A percentile compares a stretch with the other conserved stretches of the same genome.
phyloP scores from a whole-genome alignment of 92 coral and sea anemone species.

The Chrysogorgia sp. region DNA sequence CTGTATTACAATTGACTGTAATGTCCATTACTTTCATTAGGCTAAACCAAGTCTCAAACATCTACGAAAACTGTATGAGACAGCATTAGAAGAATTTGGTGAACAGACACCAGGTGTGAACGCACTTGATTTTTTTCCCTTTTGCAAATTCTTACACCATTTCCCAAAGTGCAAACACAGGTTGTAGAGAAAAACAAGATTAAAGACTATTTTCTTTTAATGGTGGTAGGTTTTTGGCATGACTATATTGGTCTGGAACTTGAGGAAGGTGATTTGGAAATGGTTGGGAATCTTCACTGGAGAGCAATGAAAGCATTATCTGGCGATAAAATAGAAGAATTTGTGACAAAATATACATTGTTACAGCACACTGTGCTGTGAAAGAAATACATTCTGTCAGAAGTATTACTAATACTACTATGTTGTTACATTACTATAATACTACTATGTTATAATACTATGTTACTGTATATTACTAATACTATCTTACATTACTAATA shows the following conservation, averaged over 20 bases:
- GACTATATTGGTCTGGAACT: conserved; percentile 86
- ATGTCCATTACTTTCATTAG: conserved; percentile 40
- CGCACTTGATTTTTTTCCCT: neutral
- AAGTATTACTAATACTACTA: too few relatives aligned
- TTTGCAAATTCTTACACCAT: too few relatives aligned
- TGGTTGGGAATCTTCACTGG: conserved; percentile 84
- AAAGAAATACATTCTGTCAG: too few relatives aligned
- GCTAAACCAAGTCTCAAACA: conserved; percentile 66
- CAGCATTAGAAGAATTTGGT: conserved; percentile 74
- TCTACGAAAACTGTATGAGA: conserved; percentile 77
- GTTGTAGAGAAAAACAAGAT: too few relatives aligned
- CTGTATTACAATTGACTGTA: neutral
- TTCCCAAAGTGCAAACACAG: neutral
- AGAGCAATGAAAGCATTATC: conserved; percentile 82
- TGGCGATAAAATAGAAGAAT: conserved; percentile 66
- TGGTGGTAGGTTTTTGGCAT: conserved; percentile 73
- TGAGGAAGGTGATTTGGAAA: conserved; percentile 57
- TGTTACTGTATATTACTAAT: too few relatives aligned
- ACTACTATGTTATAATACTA: too few relatives aligned
- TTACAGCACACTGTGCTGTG: conserved; percentile 48
- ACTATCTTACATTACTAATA: too few relatives aligned
- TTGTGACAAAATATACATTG: conserved; percentile 78
- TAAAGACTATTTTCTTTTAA: neutral
- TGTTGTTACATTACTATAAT: too few relatives aligned
- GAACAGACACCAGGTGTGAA: conserved; percentile 64